Conservation (phyloP, 2,797 vertebrate genomes). For the Mustela erminea region DNA sequence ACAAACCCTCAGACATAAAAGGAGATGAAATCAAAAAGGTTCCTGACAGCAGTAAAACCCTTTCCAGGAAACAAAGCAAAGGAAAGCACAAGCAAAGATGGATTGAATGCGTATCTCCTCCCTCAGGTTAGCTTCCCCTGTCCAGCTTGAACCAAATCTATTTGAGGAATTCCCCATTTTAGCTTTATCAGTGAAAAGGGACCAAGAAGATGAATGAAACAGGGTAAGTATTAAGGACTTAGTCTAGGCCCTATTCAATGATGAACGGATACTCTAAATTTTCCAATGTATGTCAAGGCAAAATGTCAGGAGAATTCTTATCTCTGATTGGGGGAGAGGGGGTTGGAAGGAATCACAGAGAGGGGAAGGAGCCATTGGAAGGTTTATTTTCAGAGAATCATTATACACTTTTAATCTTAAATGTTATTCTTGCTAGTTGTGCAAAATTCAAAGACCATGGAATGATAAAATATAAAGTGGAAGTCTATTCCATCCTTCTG, state of each 20-base stretch:
- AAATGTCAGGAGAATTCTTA: not conserved
- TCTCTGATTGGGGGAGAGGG: not conserved
- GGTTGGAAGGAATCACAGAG: not conserved
- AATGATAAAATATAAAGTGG: not conserved
- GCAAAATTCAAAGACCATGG: constrained; percentile 24
- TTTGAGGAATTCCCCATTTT: not conserved
- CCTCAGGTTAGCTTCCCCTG: not conserved
- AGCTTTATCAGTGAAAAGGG: not conserved
- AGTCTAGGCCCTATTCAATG: not conserved
- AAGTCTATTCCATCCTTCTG: not conserved
- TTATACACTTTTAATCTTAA: constrained; percentile 18
- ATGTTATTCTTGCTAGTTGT: not conserved
- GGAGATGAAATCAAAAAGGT: constrained; percentile 36
- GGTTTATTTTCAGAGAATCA: constrained; percentile 27
- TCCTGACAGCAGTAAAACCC: not conserved
- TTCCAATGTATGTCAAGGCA: not conserved
- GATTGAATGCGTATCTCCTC: not conserved
- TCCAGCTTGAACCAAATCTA: not conserved
- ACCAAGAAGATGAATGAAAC: not conserved
- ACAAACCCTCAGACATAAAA: constrained; percentile 49
- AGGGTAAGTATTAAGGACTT: not conserved
- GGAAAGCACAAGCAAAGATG: not conserved
- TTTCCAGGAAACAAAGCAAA: not conserved
- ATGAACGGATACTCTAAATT: not conserved
- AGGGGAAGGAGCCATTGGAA: not conserved